A percentile compares a stretch with the other conserved stretches of the same genome.
phyloP scores from a whole-genome alignment of 2,797 vertebrate genomes.

The Enteromius treurensis region DNA sequence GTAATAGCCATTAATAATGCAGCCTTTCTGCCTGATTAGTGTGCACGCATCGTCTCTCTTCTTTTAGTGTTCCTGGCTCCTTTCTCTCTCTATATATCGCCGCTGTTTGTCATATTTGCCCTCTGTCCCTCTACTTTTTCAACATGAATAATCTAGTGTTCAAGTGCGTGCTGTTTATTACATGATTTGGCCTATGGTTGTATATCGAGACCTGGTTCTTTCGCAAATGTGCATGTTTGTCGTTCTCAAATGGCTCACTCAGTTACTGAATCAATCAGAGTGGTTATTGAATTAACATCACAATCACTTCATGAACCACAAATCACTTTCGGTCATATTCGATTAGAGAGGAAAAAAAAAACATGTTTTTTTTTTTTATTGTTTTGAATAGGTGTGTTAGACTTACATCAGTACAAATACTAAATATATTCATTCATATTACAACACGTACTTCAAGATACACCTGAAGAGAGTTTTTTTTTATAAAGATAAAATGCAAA shows the following conservation, averaged over 20 bases:
- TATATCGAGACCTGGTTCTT: background rate
- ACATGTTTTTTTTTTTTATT: background rate
- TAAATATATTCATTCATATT: background rate
- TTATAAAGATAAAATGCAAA: background rate
- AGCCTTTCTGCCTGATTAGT: constrained; percentile 56
- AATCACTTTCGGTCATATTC: background rate
- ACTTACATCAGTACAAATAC: background rate
- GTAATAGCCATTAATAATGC: constrained; percentile 62
- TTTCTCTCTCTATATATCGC: constrained; percentile 18
- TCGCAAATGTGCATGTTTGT: background rate
- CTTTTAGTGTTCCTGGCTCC: constrained; percentile 27
- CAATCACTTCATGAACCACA: background rate
- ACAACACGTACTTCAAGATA: background rate
- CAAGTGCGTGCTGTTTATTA: background rate
- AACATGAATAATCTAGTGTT: constrained; percentile 5
- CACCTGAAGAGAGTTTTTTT: background rate
- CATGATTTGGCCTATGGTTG: background rate
- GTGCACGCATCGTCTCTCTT: constrained; percentile 14
- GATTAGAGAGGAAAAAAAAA: background rate
- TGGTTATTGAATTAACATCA: constrained; percentile 22
- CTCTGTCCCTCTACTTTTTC: background rate
- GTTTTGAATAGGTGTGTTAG: background rate
- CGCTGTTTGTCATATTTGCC: constrained; percentile 24
- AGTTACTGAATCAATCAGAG: background rate
- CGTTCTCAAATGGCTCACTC: background rate